Evolutionary conservation across 2,113 vertebrate genomes (phyloP), one percentile per base, ranked within the genome.

Genomic region (Atrichornis clamosus): DNA sequence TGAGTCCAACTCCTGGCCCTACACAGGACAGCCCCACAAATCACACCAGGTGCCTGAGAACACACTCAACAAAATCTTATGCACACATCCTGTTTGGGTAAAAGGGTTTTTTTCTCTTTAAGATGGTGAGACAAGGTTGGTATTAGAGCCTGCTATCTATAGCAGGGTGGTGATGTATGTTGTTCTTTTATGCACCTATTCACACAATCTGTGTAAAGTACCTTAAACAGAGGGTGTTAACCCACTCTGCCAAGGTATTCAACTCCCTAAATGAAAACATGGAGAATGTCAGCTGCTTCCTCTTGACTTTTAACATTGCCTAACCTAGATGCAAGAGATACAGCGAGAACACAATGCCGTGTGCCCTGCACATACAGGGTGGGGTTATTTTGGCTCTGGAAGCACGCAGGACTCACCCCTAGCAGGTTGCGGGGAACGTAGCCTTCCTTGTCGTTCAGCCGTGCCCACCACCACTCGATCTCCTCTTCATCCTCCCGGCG

Each of bases 381-480:
- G 26, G 4, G 30, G 3, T 1, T 5, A 30, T 52, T 81, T 58
- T 35, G 22, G 44, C 58, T 64, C 32, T 32, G 37, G 39, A 50
- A 56, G 10, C 1, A n/a, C 9, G 4, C 59, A 86, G 64, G 64
- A 98, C 99, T 98, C 87, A 99, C 99, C 96, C 99, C 99, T 5
- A 99, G 98, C n/a, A 99, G 96, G 92, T 99, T 99, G 35, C 99
- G 98, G 13, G 99, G 98, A 27, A 99, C 98, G 2, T 99, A 99
- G 30, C 99, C 99, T 85, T 99, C 99, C 15, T 92, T 95, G 88
- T 99, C 99, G 0, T 96, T 98, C 64, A 99, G 98, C 56, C 98
- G 98, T 0, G 99, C 99, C 99, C 99, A 99, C 99, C 99, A 99
- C 99, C 99, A 99, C 50, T 99, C 99, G 0, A 98, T 97, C 83